Percentiles rank a stretch among this genome's conserved stretches.
These are phyloP conservation scores for Drosophila ohnishii DNA, from an alignment of 1,140 invertebrate genomes.

Conservation along the genomic window DNA sequence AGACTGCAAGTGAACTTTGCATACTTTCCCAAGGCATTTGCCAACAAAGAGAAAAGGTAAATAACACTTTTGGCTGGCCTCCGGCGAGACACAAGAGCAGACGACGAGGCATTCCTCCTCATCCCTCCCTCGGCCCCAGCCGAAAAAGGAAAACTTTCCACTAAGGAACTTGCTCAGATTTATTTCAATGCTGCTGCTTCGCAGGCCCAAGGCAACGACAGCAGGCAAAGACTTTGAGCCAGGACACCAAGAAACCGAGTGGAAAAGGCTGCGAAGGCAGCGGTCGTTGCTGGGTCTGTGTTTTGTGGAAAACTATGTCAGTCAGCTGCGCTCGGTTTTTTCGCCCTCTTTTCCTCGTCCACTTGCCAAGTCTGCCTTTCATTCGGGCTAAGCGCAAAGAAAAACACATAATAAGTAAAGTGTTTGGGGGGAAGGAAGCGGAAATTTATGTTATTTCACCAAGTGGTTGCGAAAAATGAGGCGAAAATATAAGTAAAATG, in stretches of 20 bases:
- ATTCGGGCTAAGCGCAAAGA: slow-evolving; percentile 54
- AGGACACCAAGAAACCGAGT: slow-evolving; percentile 27
- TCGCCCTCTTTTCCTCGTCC: neutral
- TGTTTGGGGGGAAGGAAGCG: slow-evolving; percentile 43
- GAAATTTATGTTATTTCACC: slow-evolving; percentile 67
- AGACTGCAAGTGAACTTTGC: slow-evolving; percentile 59
- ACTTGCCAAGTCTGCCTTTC: slow-evolving; percentile 26
- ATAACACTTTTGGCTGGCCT: slow-evolving; percentile 68
- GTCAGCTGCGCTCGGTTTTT: slow-evolving; percentile 42
- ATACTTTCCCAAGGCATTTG: slow-evolving; percentile 54
- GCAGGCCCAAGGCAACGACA: slow-evolving; percentile 36
- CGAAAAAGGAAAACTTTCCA: slow-evolving; percentile 54
- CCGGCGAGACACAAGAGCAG: slow-evolving; percentile 45
- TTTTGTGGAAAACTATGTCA: slow-evolving; percentile 49
- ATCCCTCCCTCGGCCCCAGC: slow-evolving; percentile 20
- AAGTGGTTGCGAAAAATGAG: slow-evolving; percentile 53
- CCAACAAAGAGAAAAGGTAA: slow-evolving; percentile 76
- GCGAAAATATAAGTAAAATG: slow-evolving; percentile 15
- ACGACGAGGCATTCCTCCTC: slow-evolving; percentile 42
- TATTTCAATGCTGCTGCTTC: slow-evolving; percentile 68
- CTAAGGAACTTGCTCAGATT: slow-evolving; percentile 64
- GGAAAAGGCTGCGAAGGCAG: slow-evolving; percentile 13
- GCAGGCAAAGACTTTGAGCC: slow-evolving; percentile 43
- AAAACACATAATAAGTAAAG: slow-evolving; percentile 70
- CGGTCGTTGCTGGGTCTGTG: neutral